Conservation (phyloP, 2,888 invertebrate species). For the Abrostola tripartita region DNA sequence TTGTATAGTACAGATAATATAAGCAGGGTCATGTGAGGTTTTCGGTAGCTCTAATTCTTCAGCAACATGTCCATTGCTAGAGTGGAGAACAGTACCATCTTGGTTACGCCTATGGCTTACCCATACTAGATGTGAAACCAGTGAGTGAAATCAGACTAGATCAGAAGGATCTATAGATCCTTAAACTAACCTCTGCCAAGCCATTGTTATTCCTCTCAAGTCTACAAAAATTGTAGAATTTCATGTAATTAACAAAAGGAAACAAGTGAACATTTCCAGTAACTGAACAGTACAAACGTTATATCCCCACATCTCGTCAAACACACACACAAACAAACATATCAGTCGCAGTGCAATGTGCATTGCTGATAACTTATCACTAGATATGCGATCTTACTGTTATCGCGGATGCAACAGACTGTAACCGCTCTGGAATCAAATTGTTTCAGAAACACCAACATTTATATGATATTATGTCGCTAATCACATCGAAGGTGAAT, state of each 20-base stretch:
- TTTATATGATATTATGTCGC: constrained; percentile 46
- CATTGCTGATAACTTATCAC: constrained; percentile 77
- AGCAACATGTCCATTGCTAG: no score
- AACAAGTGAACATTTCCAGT: constrained; percentile 5
- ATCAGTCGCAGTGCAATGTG: constrained; percentile 63
- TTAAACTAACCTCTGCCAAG: no score
- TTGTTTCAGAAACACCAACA: constrained; percentile 48
- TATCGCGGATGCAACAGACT: constrained; percentile 77
- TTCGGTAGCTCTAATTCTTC: no score
- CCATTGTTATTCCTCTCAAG: no score
- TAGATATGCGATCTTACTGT: constrained; percentile 73
- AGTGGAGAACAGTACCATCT: no score
- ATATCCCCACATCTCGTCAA: constrained; percentile 7
- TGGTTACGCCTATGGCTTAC: no score
- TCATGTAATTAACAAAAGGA: not conserved
- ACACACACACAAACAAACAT: constrained; percentile 37
- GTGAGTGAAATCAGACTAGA: no score
- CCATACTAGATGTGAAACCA: no score
- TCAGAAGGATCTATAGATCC: no score
- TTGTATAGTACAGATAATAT: no score
- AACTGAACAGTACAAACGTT: constrained; percentile 2
- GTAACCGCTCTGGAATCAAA: constrained; percentile 53
- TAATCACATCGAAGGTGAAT: constrained; percentile 36
- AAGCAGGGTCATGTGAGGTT: no score
- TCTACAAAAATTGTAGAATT: no score